phyloP scores from a whole-genome alignment of 2,797 vertebrate species.

The Vespertilio murinus region DNA sequence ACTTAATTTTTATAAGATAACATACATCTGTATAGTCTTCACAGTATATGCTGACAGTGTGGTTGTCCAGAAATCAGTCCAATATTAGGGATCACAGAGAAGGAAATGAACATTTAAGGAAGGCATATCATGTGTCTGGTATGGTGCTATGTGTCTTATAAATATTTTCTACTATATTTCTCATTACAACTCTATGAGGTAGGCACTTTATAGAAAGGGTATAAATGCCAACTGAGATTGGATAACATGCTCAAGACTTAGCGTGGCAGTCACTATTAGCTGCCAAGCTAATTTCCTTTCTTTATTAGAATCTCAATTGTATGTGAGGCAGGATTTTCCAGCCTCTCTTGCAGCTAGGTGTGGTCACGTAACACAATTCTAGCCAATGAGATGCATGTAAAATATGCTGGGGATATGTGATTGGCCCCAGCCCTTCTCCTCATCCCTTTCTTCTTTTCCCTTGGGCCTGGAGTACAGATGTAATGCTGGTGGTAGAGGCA shows the following conservation, averaged over 20 bases:
- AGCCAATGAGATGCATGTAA: neutral
- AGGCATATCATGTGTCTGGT: neutral
- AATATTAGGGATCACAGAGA: neutral
- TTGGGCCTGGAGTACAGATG: neutral
- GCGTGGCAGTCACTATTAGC: neutral
- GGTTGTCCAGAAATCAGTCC: neutral
- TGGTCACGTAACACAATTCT: neutral
- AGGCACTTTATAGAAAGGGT: neutral
- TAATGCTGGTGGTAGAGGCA: neutral
- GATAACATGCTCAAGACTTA: neutral
- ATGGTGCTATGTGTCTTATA: neutral
- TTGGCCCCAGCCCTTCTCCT: neutral
- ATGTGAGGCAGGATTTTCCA: neutral
- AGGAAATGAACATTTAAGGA: neutral
- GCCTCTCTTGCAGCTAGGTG: constrained; percentile 25
- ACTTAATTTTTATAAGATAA: neutral
- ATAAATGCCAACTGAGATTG: neutral
- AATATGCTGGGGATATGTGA: neutral
- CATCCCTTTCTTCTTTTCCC: neutral
- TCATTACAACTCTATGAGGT: neutral
- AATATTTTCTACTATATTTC: neutral
- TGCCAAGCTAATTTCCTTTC: neutral
- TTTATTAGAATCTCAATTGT: neutral
- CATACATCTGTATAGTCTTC: neutral
- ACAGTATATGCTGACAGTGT: neutral